These are phyloP conservation scores for Zeuzera pyrina DNA, from an alignment of 2,888 invertebrate genomes.

Conservation along the genomic window DNA sequence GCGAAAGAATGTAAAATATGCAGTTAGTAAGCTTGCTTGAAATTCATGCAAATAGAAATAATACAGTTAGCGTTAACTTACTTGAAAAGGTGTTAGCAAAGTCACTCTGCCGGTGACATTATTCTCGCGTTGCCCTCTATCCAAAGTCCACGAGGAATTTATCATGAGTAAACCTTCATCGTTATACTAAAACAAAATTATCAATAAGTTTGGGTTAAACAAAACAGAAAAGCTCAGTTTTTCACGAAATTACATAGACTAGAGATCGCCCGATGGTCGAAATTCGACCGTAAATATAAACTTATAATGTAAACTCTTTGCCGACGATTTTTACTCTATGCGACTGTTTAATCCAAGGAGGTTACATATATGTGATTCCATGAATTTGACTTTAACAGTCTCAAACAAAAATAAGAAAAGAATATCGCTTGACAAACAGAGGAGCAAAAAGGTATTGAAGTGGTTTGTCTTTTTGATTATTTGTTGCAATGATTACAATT, in stretches of 20 bases:
- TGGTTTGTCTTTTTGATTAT: too few species aligned
- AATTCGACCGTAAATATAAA: neutral
- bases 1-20: neutral
- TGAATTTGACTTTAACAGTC: too few species aligned
- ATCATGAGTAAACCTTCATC: conserved; percentile 78
- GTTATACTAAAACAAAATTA: conserved; percentile 70
- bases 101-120: conserved; percentile 79
- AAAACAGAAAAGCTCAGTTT: neutral
- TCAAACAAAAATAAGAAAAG: too few species aligned
- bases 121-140: conserved; percentile 64
- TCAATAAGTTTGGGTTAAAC: neutral
- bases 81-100: conserved; percentile 77
- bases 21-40: neutral
- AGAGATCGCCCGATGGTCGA: too few species aligned
- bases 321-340: too few species aligned
- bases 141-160: conserved; percentile 79
- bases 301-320: too few species aligned
- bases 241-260: neutral
- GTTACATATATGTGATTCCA: too few species aligned
- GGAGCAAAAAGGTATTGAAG: too few species aligned
- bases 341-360: too few species aligned
- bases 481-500: too few species aligned
- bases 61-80: conserved; percentile 21
- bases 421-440: too few species aligned
- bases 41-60: too few species aligned